phyloP scores from a whole-genome alignment of 2,797 vertebrate genomes.

The Cossypha heuglini region DNA sequence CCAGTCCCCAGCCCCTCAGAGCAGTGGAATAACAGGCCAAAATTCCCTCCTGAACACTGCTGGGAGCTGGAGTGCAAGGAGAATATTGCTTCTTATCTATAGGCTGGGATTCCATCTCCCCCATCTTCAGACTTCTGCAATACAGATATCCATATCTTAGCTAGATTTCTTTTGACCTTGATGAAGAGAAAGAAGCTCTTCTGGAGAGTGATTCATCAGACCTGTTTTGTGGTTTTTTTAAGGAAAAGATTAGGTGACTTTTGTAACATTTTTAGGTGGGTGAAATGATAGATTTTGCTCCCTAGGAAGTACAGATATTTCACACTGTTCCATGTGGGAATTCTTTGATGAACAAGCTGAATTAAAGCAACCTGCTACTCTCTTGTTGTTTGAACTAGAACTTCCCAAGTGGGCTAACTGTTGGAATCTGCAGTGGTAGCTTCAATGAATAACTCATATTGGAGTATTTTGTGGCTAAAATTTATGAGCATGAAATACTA shows the following conservation, averaged over 20 bases:
- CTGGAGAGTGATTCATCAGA: neutral
- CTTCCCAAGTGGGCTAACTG: neutral
- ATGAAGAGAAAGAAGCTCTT: neutral
- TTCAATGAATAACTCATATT: neutral
- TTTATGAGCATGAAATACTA: neutral
- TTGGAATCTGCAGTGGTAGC: neutral
- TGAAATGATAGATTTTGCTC: neutral
- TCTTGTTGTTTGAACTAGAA: neutral
- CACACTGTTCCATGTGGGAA: neutral
- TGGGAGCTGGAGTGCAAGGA: neutral
- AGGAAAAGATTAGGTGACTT: neutral
- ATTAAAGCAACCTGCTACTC: neutral
- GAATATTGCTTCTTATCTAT: neutral
- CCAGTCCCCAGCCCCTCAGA: neutral
- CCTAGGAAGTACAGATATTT: neutral
- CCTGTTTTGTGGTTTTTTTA: neutral
- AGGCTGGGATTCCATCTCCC: neutral
- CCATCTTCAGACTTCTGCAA: neutral
- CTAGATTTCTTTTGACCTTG: neutral
- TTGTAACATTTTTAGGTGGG: neutral
- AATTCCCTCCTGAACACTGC: neutral
- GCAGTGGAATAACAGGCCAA: neutral
- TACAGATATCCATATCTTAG: neutral
- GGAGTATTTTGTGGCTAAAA: neutral
- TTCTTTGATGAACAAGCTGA: neutral